Evolutionary conservation across 1,140 invertebrate genomes (phyloP).

Genomic region (Ganaspis sp.): DNA sequence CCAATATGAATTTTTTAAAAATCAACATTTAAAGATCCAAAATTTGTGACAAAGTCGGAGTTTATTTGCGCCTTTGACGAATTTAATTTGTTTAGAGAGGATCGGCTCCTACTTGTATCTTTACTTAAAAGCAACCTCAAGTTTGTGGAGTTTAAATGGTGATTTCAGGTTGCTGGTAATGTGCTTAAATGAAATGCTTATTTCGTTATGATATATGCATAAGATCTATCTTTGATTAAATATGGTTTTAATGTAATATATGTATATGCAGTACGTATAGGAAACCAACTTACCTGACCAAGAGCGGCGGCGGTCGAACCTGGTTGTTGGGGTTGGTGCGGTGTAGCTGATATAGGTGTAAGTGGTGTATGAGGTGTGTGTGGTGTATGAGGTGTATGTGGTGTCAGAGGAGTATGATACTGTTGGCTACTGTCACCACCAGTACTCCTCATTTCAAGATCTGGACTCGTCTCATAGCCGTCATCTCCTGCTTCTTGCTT

Average conservation of each 20-base stretch:
- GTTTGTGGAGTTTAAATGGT: no score
- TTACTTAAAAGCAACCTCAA: no score
- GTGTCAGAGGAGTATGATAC: conserved; percentile 76
- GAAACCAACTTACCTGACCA: conserved; percentile 66
- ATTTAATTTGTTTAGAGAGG: no score
- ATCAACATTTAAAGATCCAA: no score
- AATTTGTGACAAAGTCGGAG: no score
- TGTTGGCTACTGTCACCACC: conserved; percentile 75
- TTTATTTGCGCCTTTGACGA: no score
- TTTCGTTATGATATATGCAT: background rate
- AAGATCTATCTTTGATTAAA: background rate
- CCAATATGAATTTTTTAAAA: no score
- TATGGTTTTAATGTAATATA: background rate
- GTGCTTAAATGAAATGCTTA: no score
- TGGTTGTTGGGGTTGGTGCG: conserved; percentile 74
- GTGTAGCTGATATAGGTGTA: conserved; percentile 74
- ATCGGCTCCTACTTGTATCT: no score
- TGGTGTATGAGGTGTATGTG: conserved; percentile 78
- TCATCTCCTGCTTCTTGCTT: conserved; percentile 88
- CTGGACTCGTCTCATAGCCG: conserved; percentile 90
- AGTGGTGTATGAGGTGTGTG: conserved; percentile 78
- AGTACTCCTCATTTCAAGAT: conserved; percentile 80
- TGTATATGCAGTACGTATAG: background rate
- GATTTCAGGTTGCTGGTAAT: no score
- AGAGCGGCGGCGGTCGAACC: conserved; percentile 71